Evolutionary conservation across 2,797 vertebrate species (phyloP), one percentile per base, ranked within the genome.

Genomic region (Coracias cyanogaster): DNA sequence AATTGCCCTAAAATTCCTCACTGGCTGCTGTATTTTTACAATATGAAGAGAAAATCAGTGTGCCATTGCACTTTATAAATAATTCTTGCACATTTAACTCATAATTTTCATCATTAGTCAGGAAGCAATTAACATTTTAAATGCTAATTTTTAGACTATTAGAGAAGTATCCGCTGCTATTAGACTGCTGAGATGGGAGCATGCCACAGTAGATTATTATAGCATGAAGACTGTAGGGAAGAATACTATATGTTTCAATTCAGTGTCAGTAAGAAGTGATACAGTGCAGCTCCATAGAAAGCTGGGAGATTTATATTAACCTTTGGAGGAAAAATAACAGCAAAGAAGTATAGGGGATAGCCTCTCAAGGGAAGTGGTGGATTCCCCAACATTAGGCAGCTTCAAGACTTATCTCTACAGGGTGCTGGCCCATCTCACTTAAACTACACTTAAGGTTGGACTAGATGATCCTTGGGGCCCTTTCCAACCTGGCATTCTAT

Each of bases 71-170:
- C 86, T 96, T 96, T 91, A 97, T 97, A 96, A 97, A 96, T 96
- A 97, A 97, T 96, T 95, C 93, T 91, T 94, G 84, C 76, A 84
- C 67, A 76, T 97, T 96, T 96, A 90, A 94, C 72, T 95, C 85
- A 7, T 82, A 25, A 94, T 97, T 96, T 96, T 90, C 57, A 79
- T 92, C 87, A 87, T 94, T 96, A 95, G 51, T 86, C 89, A 95
- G 93, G 89, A 95, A 90, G 92, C 91, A 97, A 96, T 97, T 97
- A 96, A 92, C 85, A 89, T 94, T 94, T 96, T 93, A 96, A 94
- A 93, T 96, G 92, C 72, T 96, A 96, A 95, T 95, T 95, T 93
- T 94, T 84, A 78, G 74, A 58, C 89, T 96, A 82, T 96, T 96
- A 96, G 43, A 86, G 90, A 90, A 96, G 93, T 95, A 96, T 88